Conservation (phyloP, 2,888 invertebrate species). For the Lymantria dispar region DNA sequence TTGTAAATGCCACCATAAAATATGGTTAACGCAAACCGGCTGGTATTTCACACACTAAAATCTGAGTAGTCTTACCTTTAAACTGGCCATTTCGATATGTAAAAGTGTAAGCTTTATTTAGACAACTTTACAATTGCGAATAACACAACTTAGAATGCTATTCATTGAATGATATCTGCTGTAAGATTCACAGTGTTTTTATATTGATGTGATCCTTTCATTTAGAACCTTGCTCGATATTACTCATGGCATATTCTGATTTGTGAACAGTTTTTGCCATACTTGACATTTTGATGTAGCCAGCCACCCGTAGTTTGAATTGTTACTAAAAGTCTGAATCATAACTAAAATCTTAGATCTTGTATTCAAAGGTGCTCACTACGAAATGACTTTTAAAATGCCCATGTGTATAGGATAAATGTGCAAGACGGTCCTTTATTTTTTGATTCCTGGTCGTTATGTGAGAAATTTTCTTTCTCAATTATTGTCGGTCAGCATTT, state of each 20-base stretch:
- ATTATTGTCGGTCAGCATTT: too few relatives aligned
- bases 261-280: conserved; percentile 33
- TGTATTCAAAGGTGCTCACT: too few relatives aligned
- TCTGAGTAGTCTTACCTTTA: conserved; percentile 33
- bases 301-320: conserved; percentile 49
- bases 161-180: conserved; percentile 44
- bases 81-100: conserved; percentile 25
- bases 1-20: not conserved
- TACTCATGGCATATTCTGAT: conserved; percentile 38
- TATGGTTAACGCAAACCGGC: not conserved
- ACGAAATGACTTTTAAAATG: too few relatives aligned
- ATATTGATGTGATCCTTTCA: conserved; percentile 50
- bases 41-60: not conserved
- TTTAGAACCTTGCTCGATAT: conserved; percentile 45
- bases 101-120: not conserved
- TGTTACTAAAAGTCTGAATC: too few relatives aligned
- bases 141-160: conserved; percentile 19
- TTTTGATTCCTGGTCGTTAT: too few relatives aligned
- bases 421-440: not conserved
- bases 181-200: conserved; percentile 43
- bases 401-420: too few relatives aligned
- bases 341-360: too few relatives aligned
- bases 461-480: too few relatives aligned
- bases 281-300: conserved; percentile 42
- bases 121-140: conserved; percentile 14